Evolutionary conservation across 2,113 vertebrate genomes (phyloP).

Genomic region (Cyrtonyx montezumae): DNA sequence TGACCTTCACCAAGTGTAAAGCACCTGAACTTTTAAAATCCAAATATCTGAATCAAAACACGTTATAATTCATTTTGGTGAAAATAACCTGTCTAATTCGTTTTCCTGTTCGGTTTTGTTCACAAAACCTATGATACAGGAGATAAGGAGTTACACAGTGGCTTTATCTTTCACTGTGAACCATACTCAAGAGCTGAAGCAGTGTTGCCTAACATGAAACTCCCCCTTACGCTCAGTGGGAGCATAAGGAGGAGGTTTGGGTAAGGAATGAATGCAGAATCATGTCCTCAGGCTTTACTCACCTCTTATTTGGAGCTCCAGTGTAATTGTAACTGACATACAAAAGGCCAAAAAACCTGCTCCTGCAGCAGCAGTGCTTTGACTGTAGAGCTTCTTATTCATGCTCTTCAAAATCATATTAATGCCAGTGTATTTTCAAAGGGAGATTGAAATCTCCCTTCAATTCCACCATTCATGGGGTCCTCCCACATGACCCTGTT

Average conservation of each 20-base stretch:
- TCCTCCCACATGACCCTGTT: constrained; percentile 47
- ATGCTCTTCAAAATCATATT: constrained; percentile 57
- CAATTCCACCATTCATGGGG: constrained; percentile 36
- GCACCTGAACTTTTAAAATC: neutral
- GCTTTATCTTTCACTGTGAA: neutral
- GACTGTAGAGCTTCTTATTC: constrained; percentile 53
- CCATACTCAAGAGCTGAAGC: constrained; percentile 3
- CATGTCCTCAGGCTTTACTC: constrained; percentile 43
- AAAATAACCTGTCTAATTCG: neutral
- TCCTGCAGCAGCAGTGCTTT: constrained; percentile 46
- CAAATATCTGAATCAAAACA: neutral
- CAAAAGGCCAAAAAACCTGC: constrained; percentile 7
- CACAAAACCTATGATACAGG: neutral
- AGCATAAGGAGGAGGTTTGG: neutral
- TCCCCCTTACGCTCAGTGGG: neutral
- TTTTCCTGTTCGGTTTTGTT: neutral
- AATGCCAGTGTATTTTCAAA: constrained; percentile 57
- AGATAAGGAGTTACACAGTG: neutral
- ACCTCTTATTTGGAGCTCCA: constrained; percentile 20
- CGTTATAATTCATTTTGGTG: neutral
- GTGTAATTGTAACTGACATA: constrained; percentile 34
- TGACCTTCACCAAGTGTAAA: neutral
- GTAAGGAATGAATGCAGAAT: constrained; percentile 26
- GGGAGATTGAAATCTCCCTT: constrained; percentile 45
- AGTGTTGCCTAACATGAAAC: neutral